Evolutionary conservation across 2,797 vertebrate species (phyloP), one percentile per base, ranked within the genome.

Genomic region (Acrossocheilus fasciatus): DNA sequence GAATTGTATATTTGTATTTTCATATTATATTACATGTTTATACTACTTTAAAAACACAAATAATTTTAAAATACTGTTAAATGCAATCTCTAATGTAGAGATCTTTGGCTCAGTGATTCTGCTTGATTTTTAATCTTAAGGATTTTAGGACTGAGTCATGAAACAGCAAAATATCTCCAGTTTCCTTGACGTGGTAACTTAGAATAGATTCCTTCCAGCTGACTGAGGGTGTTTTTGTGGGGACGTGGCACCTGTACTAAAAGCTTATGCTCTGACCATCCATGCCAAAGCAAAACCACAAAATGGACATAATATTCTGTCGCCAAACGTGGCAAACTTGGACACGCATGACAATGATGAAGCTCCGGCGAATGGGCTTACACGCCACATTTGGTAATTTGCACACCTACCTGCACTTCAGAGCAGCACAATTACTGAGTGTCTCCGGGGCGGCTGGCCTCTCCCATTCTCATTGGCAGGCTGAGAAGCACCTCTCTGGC

Each of bases 301-400:
- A 91, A 94, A 92, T 87, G 87, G 91, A 92, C 82, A 88, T 88
- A 90, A 93, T 92, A 90, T 88, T 72, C 93, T 87, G 80, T 92
- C 90, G 91, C 90, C 91, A 90, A 91, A 91, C 86, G 41, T 81
- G 68, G 90, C 52, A 90, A 94, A 95, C 89, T 92, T 90, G 89
- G 87, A 93, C 95, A 94, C 88, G 93, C 90, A 92, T 92, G 92
- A 93, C 91, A 93, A 91, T 93, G 94, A 95, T 93, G 91, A 92
- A 95, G 92, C 93, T 90, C 90, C 90, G 91, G 94, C 89, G 94
- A 95, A 95, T 94, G 90, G 93, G 91, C 94, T 95, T 94, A 94
- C 92, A 95, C 87, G 94, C 92, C 93, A 95, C 94, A 95, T 96
- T 96, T 95, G 91, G 92, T 95, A 92, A 96, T 96, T 96, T 96